A percentile compares a stretch with the other conserved stretches of the same genome.
Conservation (phyloP, 2,113 vertebrate genomes). For the Pachyramphus minor region DNA sequence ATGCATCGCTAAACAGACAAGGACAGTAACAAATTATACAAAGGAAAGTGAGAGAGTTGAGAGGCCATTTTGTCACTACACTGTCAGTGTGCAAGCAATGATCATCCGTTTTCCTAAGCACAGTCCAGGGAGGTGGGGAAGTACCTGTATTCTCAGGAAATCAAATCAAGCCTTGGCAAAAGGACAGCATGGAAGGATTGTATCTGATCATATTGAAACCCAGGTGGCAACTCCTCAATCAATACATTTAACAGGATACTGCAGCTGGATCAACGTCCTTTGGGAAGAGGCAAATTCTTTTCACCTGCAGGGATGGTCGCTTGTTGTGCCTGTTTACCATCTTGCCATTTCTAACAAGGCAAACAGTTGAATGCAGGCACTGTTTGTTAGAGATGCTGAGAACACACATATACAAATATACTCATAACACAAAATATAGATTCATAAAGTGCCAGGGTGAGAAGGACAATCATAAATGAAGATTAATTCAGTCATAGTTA, state of each 20-base stretch:
- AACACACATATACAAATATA: not conserved
- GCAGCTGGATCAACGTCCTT: not conserved
- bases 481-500: not conserved
- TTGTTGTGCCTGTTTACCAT: fast-evolving
- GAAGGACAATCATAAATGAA: not conserved
- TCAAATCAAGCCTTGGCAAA: not conserved
- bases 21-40: slow-evolving; percentile 1
- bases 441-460: not conserved
- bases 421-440: not conserved
- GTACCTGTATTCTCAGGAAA: not conserved
- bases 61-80: not conserved
- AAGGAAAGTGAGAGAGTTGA: not conserved
- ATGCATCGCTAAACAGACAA: not conserved
- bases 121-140: not conserved
- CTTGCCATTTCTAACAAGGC: not conserved
- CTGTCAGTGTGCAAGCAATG: not conserved
- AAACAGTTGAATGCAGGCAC: not conserved
- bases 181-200: not conserved
- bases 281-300: not conserved
- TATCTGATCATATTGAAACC: not conserved
- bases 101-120: not conserved
- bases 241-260: not conserved
- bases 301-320: fast-evolving
- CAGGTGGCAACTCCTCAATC: not conserved
- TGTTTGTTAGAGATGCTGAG: not conserved